These are phyloP conservation scores for Melipona bicolor DNA, from an alignment of 2,888 invertebrate genomes.

Conservation along the genomic window DNA sequence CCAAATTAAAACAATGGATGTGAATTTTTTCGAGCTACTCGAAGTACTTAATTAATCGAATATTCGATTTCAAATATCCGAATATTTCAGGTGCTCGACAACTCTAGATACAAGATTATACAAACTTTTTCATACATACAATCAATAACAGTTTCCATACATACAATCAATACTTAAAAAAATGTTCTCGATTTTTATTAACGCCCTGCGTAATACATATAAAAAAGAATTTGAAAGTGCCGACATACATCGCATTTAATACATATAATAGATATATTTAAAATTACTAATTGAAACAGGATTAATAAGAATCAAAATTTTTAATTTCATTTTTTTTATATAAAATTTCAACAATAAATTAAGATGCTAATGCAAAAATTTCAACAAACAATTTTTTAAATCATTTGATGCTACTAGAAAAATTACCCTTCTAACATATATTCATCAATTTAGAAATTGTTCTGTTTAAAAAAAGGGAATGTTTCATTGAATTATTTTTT, in stretches of 20 bases:
- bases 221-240: conserved; percentile 10
- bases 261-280: conserved; percentile 21
- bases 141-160: not conserved
- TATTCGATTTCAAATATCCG: not conserved
- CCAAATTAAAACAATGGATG: not conserved
- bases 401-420: conserved; percentile 5
- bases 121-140: conserved; percentile 4
- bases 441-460: conserved; percentile 24
- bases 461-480: conserved; percentile 36
- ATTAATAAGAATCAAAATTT: conserved; percentile 36
- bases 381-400: conserved; percentile 34
- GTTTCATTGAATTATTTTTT: conserved; percentile 29
- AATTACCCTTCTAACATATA: conserved; percentile 10
- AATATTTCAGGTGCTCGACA: conserved; percentile 3
- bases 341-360: conserved; percentile 49
- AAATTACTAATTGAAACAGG: conserved; percentile 29
- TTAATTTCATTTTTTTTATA: conserved; percentile 22
- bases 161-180: conserved; percentile 11
- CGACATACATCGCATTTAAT: conserved; percentile 26
- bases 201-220: conserved; percentile 25
- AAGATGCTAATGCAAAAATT: conserved; percentile 55
- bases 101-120: conserved; percentile 27
- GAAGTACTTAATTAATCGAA: conserved; percentile 1
- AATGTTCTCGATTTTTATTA: conserved; percentile 36
- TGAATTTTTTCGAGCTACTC: conserved; percentile 20